Evolutionary conservation across 2,113 vertebrate species (phyloP).

Genomic region (Butorides virescens): DNA sequence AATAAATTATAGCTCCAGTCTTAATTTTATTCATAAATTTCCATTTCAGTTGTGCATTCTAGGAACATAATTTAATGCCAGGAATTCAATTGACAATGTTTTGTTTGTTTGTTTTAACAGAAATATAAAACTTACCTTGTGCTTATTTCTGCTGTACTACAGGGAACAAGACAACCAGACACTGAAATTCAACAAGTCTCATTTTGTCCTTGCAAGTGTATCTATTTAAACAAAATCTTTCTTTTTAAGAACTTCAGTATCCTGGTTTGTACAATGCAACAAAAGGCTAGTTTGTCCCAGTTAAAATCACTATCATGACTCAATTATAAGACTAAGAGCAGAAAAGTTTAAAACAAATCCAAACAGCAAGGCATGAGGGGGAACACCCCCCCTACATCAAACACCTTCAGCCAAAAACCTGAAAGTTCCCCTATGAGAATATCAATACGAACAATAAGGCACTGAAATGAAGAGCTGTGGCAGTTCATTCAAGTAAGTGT

Average conservation of each 20-base stretch:
- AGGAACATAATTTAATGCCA: background rate
- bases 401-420: background rate
- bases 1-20: background rate
- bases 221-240: background rate
- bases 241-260: background rate
- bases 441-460: background rate
- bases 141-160: background rate
- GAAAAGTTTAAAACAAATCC: background rate
- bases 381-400: background rate
- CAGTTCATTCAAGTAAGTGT: background rate
- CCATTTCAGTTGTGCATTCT: background rate
- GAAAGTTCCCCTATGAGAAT: background rate
- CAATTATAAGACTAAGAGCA: background rate
- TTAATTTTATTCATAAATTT: conserved; percentile 15
- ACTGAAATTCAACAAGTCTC: background rate
- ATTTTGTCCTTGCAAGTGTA: background rate
- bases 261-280: background rate
- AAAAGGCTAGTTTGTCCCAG: background rate
- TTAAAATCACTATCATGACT: background rate
- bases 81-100: background rate
- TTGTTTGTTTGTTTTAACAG: background rate
- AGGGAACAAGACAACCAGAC: background rate
- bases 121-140: background rate
- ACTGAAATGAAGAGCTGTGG: background rate
- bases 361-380: background rate